phyloP scores from a whole-genome alignment of 2,113 vertebrate species.

The Phaethon lepturus region DNA sequence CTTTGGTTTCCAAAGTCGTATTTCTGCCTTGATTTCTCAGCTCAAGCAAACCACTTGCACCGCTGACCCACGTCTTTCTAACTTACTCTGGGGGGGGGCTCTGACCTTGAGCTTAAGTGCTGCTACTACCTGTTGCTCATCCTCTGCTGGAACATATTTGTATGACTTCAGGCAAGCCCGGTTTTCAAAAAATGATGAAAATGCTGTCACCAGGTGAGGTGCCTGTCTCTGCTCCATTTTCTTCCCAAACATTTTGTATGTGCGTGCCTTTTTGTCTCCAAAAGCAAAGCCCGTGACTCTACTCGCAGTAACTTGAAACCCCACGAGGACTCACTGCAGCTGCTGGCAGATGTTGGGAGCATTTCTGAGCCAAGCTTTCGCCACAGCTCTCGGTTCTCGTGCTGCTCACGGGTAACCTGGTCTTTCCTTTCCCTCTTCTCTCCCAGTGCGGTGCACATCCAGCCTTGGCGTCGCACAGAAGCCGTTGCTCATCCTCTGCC shows the following conservation, averaged over 20 bases:
- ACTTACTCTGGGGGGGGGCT: not conserved
- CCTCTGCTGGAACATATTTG: not conserved
- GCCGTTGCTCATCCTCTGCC: not conserved
- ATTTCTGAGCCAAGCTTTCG: not conserved
- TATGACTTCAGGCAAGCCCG: not conserved
- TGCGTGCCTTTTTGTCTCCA: not conserved
- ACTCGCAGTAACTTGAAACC: not conserved
- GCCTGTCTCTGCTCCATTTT: not conserved
- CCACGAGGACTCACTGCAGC: not conserved
- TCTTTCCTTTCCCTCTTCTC: not conserved
- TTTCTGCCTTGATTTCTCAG: slow-evolving; percentile 6
- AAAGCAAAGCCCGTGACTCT: not conserved
- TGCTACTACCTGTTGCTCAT: not conserved
- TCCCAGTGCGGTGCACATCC: accelerated
- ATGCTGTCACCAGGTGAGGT: not conserved
- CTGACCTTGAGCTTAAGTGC: not conserved
- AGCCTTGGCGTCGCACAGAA: accelerated
- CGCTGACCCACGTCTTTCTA: not conserved
- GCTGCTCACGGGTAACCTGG: not conserved
- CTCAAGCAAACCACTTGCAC: not conserved
- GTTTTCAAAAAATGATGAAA: not conserved
- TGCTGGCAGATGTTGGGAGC: not conserved
- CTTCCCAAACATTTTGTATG: not conserved
- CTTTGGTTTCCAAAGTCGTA: not conserved
- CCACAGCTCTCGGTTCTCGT: accelerated